Evolutionary conservation across 2,797 vertebrate genomes (phyloP).

Genomic region (Discoglossus pictus): DNA sequence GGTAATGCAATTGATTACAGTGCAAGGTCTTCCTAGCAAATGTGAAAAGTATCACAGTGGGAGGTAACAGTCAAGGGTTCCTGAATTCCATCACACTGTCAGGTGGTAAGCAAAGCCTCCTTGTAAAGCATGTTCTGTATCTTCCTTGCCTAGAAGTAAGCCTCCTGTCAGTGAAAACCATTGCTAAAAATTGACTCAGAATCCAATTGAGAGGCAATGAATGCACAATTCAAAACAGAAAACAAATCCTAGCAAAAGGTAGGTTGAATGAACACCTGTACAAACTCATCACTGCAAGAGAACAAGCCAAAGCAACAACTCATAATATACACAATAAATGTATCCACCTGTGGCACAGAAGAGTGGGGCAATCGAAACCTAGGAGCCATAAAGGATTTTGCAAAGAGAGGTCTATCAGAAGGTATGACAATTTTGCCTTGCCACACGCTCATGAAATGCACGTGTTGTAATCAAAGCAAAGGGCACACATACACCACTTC

Average conservation of each 20-base stretch:
- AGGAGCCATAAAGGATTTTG: slow-evolving; percentile 1
- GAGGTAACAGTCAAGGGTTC: too few species aligned
- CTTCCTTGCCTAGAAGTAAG: too few species aligned
- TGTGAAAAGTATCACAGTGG: too few species aligned
- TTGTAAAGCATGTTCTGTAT: too few species aligned
- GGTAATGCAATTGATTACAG: too few species aligned
- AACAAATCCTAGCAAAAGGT: slow-evolving; percentile 9
- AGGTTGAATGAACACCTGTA: slow-evolving; percentile 2
- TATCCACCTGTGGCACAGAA: slow-evolving; percentile 5
- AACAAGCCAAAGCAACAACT: slow-evolving; percentile 1
- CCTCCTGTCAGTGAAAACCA: too few species aligned
- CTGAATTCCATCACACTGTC: too few species aligned
- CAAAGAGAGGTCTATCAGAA: slow-evolving; percentile 6
- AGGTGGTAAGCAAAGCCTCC: too few species aligned
- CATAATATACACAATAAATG: background rate
- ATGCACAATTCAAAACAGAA: slow-evolving; percentile 8
- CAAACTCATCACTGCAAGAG: slow-evolving; percentile 7
- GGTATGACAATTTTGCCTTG: slow-evolving; percentile 4
- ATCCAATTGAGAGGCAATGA: too few species aligned
- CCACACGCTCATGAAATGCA: background rate
- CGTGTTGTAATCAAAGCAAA: slow-evolving; percentile 9
- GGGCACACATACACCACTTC: background rate
- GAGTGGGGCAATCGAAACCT: background rate
- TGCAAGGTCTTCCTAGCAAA: too few species aligned
- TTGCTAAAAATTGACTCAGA: too few species aligned